Conservation (phyloP, 2,113 vertebrate genomes). For the Camelus bactrianus region DNA sequence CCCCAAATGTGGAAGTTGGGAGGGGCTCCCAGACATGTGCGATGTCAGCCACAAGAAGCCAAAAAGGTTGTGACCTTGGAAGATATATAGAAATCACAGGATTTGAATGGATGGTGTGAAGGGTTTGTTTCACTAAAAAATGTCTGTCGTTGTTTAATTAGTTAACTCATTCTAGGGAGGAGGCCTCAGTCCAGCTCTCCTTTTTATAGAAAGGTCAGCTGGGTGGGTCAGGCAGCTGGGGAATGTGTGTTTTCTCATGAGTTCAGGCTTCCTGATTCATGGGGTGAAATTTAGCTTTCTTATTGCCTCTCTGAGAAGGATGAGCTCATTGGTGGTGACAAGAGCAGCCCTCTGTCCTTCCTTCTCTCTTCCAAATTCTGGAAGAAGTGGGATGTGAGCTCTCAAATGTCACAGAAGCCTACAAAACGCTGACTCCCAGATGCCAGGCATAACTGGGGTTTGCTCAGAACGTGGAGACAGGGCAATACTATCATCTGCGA, state of each 20-base stretch:
- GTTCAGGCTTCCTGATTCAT: slow-evolving; percentile 62
- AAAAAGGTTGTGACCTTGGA: neutral
- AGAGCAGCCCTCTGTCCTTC: slow-evolving; percentile 67
- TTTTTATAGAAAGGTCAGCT: slow-evolving; percentile 45
- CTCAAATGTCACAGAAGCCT: slow-evolving; percentile 80
- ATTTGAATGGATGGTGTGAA: neutral
- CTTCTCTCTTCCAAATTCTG: slow-evolving; percentile 59
- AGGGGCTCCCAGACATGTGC: neutral
- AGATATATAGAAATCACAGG: neutral
- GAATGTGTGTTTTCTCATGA: slow-evolving; percentile 54
- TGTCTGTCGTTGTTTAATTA: neutral
- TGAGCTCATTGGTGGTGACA: slow-evolving; percentile 71
- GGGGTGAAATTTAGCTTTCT: slow-evolving; percentile 65
- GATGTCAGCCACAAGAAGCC: neutral
- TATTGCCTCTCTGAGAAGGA: slow-evolving; percentile 48
- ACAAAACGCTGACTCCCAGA: slow-evolving; percentile 74
- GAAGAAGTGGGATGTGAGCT: slow-evolving; percentile 73
- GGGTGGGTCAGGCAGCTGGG: slow-evolving; percentile 19
- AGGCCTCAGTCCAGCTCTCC: neutral
- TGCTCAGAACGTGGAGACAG: slow-evolving; percentile 27
- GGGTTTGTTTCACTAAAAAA: neutral
- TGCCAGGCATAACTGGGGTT: slow-evolving; percentile 76
- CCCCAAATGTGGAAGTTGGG: neutral
- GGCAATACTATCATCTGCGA: slow-evolving; percentile 63
- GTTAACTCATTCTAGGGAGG: neutral